Percentiles rank a stretch among this genome's conserved stretches.
Evolutionary conservation across 2,888 invertebrate genomes (phyloP).

Genomic region (Thymelicus sylvestris): DNA sequence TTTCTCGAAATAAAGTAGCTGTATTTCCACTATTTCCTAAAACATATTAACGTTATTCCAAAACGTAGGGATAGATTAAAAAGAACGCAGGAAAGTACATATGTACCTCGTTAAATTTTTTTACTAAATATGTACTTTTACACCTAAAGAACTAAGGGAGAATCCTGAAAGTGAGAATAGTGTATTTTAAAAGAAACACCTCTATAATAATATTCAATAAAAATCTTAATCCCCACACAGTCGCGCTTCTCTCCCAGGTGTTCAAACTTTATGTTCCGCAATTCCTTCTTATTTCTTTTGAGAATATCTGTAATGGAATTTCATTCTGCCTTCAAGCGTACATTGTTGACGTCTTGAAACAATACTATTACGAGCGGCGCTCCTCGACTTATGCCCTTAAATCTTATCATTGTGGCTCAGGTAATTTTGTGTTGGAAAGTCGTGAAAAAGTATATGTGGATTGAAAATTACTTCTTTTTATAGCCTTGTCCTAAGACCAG

Average conservation of each 20-base stretch:
- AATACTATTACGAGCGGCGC: conserved; percentile 29
- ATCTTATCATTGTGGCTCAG: conserved; percentile 19
- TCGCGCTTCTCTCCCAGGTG: conserved; percentile 41
- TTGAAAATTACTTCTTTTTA: neutral
- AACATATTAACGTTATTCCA: too few relatives aligned
- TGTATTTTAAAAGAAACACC: conserved; percentile 43
- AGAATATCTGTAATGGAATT: conserved; percentile 41
- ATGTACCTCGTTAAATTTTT: too few relatives aligned
- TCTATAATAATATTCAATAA: conserved; percentile 55
- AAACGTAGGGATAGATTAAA: too few relatives aligned
- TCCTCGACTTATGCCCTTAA: conserved; percentile 30
- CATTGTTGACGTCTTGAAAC: conserved; percentile 36
- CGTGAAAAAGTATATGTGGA: neutral
- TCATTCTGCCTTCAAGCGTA: conserved; percentile 38
- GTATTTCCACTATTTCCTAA: too few relatives aligned
- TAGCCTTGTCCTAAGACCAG: too few relatives aligned
- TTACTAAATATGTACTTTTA: neutral
- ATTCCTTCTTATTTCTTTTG: conserved; percentile 41
- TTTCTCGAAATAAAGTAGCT: too few relatives aligned
- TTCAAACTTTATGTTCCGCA: conserved; percentile 43
- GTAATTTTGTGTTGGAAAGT: conserved; percentile 3
- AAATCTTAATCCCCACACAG: conserved; percentile 49
- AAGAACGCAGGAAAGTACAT: too few relatives aligned
- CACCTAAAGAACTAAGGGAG: neutral
- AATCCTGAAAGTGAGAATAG: conserved; percentile 3